Evolutionary conservation across 2,797 vertebrate species (phyloP), one percentile per base, ranked within the genome.

Genomic region (Kryptolebias ocellatus): DNA sequence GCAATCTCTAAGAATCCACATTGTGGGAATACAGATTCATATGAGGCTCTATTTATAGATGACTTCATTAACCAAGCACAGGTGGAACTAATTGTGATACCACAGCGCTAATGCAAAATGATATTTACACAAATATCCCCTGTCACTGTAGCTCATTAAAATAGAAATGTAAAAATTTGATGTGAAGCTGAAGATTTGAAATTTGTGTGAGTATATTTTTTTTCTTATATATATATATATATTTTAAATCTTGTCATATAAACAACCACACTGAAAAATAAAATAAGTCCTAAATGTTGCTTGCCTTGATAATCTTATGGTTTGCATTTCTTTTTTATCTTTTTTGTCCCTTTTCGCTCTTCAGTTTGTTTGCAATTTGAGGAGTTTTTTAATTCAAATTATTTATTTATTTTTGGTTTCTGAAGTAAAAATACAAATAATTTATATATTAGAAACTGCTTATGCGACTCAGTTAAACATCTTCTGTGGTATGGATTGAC

Each of bases 11-110:
- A 54, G 57, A 42, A 53, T 62, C 64, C 52, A 56, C 27, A 65
- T 52, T 58, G 56, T 72, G 59, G 39, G 60, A 59, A 60, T 60
- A 18, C 62, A 67, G 65, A 83, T 69, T 80, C 63, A 75, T 80
- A n/a, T 53, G 49, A 67, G 64, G 27, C 17, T 72, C 37, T 79
- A 73, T 78, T 80, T 65, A 74, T 73, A 65, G 78, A 67, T 70
- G 62, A 55, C 39, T 75, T 68, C 28, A 67, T 79, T 58, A 80
- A 51, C 63, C 8, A 12, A 60, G 60, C 53, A 67, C 70, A 73
- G 68, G 67, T 76, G 57, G 67, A 83, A 74, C 58, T 24, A 73
- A 67, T 67, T 60, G 52, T 63, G 72, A 74, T 64, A 71, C 60
- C 70, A 75, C 47, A 46, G 31, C 53, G 66, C 47, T 67, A 75